Evolutionary conservation across 2,113 vertebrate species (phyloP).

Genomic region (Syngnathus floridae): DNA sequence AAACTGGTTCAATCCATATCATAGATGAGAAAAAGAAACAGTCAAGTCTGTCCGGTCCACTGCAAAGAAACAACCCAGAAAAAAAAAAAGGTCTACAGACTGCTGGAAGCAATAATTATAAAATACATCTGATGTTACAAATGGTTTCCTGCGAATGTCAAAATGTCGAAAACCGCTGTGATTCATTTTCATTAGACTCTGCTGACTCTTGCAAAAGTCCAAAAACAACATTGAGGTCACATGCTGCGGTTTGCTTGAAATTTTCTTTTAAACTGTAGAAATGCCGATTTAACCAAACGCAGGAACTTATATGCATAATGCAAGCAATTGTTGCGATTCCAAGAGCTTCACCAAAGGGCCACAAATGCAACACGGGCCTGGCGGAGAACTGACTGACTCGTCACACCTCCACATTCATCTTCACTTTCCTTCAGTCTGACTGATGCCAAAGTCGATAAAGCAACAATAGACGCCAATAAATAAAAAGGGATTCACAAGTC

Average conservation of each 20-base stretch:
- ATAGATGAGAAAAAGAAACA: not conserved
- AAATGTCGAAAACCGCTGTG: not conserved
- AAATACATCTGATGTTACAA: not conserved
- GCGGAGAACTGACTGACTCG: conserved; percentile 14
- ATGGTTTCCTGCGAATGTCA: not conserved
- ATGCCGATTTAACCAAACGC: not conserved
- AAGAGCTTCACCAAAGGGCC: conserved; percentile 20
- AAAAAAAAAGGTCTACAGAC: not conserved
- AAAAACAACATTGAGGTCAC: not conserved
- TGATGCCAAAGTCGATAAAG: conserved; percentile 19
- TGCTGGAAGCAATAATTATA: not conserved
- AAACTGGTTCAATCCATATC: not conserved
- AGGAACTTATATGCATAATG: not conserved
- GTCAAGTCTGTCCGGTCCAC: not conserved
- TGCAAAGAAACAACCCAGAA: not conserved
- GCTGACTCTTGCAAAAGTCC: not conserved
- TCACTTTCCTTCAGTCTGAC: conserved; percentile 1
- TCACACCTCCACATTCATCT: conserved; percentile 26
- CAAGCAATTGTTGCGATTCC: not conserved
- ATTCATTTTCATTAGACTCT: not conserved
- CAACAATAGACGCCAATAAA: conserved; percentile 13
- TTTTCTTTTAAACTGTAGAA: not conserved
- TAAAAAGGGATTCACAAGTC: conserved; percentile 3
- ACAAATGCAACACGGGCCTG: conserved; percentile 8
- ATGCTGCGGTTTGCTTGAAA: not conserved